Evolutionary conservation across 92 coral and sea anemone species (phyloP), one percentile per base, ranked within the genome.

Genomic region (Palythoa heliodiscus): DNA sequence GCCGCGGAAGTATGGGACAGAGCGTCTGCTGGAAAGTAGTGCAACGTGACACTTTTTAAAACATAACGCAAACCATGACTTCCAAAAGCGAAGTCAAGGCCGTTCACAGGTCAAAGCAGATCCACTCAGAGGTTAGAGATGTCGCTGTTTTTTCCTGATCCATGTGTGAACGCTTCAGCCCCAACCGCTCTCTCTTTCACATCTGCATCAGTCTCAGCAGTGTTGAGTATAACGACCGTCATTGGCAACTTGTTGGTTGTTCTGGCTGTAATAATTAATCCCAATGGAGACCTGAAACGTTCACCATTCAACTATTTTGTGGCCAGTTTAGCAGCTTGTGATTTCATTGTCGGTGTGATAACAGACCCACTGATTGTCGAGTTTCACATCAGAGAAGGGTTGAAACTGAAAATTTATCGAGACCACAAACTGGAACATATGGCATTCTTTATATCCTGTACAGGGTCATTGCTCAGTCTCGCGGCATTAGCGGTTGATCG

Each of bases 401-500:
- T 84, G 76, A 90, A 76, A 11, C 3, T 66, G 58, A 64, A 47
- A 16, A 47, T 52, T 3, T 20, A n/a, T 23, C 47, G 61, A 11
- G 73, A 80, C 3, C 84, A 63, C 43, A 80, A 78, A 77, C 89
- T 91, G 0, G 88, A 95, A 55, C 92, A 95, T 12, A 89, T 95
- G 19, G 89, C 94, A 0, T 87, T 76, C 35, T 91, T 95, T 67
- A 92, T 94, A 1, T 93, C 98, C 2, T 75, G 89, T 29, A 95
- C 98, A 0, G 98, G 96, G 3, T 95, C 98, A 16, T 76, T 95
- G 57, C 58, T 95, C 39, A 92, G 98, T n/a, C 55, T 95, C 39
- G 95, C 98, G 5, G 92, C 91, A 15, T 55, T 95, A 79, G 93
- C 98, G 2, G 93, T 91, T 3, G 98, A 95, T 50, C 93, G 98